Evolutionary conservation across 2,797 vertebrate genomes (phyloP).

Genomic region (Sebastes dallii): DNA sequence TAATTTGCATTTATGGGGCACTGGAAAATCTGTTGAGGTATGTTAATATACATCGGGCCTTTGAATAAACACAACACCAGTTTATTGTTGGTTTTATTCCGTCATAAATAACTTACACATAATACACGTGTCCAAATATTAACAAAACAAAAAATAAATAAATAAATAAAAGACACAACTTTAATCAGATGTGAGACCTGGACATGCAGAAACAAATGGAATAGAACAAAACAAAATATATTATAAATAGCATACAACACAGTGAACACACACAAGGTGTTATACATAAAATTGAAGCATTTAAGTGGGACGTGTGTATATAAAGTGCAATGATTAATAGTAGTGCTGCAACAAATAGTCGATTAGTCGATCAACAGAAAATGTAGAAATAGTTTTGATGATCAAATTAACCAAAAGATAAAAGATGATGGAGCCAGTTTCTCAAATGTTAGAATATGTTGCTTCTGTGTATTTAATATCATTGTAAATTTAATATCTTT

Average conservation of each 20-base stretch:
- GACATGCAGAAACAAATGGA: neutral
- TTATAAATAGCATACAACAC: neutral
- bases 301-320: neutral
- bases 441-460: neutral
- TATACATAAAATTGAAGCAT: neutral
- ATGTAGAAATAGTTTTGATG: neutral
- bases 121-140: neutral
- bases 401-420: neutral
- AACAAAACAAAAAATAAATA: neutral
- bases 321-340: neutral
- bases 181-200: neutral
- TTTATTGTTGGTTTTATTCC: neutral
- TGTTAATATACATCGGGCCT: neutral
- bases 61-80: neutral
- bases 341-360: neutral
- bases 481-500: neutral
- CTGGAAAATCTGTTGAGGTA: neutral
- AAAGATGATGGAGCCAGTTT: neutral
- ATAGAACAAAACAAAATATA: neutral
- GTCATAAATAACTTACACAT: neutral
- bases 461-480: neutral
- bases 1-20: neutral
- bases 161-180: neutral
- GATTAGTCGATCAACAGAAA: neutral
- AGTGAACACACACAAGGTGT: neutral